These are phyloP conservation scores for Crepidodera aurea DNA, from an alignment of 2,888 invertebrate species.

Conservation along the genomic window DNA sequence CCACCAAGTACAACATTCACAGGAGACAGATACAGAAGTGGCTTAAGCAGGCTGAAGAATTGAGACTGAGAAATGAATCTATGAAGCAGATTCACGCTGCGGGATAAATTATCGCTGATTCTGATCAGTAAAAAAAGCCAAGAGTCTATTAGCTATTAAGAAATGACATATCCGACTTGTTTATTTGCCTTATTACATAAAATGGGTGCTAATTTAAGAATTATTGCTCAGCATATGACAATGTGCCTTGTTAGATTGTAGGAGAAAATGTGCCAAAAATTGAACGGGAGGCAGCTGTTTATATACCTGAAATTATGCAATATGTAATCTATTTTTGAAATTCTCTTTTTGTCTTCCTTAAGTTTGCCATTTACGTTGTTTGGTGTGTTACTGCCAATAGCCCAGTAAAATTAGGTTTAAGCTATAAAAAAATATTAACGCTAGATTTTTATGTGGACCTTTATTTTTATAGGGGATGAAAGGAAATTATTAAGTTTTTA, in stretches of 20 bases:
- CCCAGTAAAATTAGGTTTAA: too few species aligned
- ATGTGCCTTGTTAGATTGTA: constrained; percentile 52
- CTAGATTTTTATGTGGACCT: too few species aligned
- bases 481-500: too few species aligned
- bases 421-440: too few species aligned
- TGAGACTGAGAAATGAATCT: constrained; percentile 55
- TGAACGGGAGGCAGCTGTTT: constrained; percentile 45
- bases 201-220: constrained; percentile 51
- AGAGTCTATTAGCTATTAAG: constrained; percentile 37
- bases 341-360: constrained; percentile 44
- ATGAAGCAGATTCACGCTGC: constrained; percentile 54
- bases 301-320: constrained; percentile 42
- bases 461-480: too few species aligned
- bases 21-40: constrained; percentile 66
- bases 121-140: constrained; percentile 19
- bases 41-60: constrained; percentile 65
- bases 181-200: constrained; percentile 47
- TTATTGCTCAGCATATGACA: constrained; percentile 45
- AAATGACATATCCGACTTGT: constrained; percentile 39
- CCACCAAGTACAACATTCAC: constrained; percentile 62
- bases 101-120: constrained; percentile 44
- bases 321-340: constrained; percentile 33
- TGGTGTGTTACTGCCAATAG: constrained; percentile 38
- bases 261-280: constrained; percentile 52
- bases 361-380: constrained; percentile 38